These are phyloP conservation scores for Cyclina sinensis DNA, from an alignment of 1,140 invertebrate genomes.

Conservation along the genomic window DNA sequence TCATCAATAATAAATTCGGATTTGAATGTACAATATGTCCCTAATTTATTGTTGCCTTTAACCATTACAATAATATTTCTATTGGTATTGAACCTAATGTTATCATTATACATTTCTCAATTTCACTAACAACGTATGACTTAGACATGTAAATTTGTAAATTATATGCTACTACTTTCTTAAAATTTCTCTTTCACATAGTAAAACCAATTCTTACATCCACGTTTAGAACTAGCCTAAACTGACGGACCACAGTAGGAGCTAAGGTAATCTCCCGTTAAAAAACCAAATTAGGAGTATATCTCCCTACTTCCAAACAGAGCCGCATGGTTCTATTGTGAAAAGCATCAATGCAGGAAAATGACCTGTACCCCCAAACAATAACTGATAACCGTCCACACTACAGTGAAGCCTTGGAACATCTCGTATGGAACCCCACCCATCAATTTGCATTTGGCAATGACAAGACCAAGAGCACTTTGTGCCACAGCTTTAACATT, in stretches of 20 bases:
- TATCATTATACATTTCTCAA: background rate
- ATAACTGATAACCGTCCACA: slow-evolving; percentile 45
- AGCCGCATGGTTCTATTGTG: slow-evolving; percentile 42
- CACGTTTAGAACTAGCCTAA: background rate
- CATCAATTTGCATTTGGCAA: slow-evolving; percentile 41
- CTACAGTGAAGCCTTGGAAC: slow-evolving; percentile 49
- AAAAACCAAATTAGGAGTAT: slow-evolving; percentile 33
- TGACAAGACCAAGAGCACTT: slow-evolving; percentile 43
- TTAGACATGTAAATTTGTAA: background rate
- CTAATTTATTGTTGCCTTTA: too few relatives aligned
- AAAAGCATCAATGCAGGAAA: slow-evolving; percentile 35
- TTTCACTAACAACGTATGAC: background rate
- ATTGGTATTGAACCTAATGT: too few relatives aligned
- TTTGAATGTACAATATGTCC: too few relatives aligned
- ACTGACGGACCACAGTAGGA: slow-evolving; percentile 21
- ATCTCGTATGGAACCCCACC: slow-evolving; percentile 27
- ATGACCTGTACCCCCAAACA: slow-evolving; percentile 9
- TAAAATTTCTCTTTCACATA: background rate
- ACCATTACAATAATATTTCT: too few relatives aligned
- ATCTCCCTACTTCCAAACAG: slow-evolving; percentile 52
- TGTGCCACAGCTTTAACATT: slow-evolving; percentile 29
- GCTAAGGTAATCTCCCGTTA: slow-evolving; percentile 43
- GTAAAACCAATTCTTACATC: background rate
- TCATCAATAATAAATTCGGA: too few relatives aligned
- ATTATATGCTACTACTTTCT: background rate